Percentiles rank a stretch among this genome's conserved stretches.
Conservation (phyloP, 2,797 vertebrate species). For the Leptodactylus fallax region DNA sequence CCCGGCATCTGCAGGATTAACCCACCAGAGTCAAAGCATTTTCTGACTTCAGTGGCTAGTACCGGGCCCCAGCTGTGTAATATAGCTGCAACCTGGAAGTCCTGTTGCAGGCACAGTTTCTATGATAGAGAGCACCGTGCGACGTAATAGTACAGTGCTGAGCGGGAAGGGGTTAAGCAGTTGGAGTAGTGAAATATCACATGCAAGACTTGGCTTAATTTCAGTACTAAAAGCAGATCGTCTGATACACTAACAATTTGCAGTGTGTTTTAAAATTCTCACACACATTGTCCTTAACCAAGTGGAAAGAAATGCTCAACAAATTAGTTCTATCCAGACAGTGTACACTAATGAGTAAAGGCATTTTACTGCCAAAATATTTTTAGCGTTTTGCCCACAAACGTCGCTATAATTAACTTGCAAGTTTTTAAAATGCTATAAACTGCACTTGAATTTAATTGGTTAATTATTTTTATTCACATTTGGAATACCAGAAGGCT, state of each 20-base stretch:
- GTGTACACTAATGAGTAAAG: neutral
- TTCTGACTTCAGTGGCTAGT: too few relatives aligned
- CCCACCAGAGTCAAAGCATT: too few relatives aligned
- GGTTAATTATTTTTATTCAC: constrained; percentile 64
- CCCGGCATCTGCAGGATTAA: too few relatives aligned
- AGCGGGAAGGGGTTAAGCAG: neutral
- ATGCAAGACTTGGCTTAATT: neutral
- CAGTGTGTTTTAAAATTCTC: constrained; percentile 66
- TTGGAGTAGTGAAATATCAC: neutral
- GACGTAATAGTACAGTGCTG: too few relatives aligned
- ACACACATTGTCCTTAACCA: constrained; percentile 64
- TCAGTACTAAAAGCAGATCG: neutral
- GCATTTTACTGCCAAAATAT: constrained; percentile 54
- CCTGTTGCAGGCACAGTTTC: too few relatives aligned
- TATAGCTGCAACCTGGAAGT: too few relatives aligned
- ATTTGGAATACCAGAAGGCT: constrained; percentile 51
- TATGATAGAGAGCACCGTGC: too few relatives aligned
- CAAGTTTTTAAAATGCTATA: constrained; percentile 65
- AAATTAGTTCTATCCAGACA: constrained; percentile 6
- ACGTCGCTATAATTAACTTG: constrained; percentile 68
- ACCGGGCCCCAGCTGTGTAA: too few relatives aligned
- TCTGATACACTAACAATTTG: constrained; percentile 58
- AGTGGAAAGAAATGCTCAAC: constrained; percentile 70
- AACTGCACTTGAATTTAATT: constrained; percentile 67
- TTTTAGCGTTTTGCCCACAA: constrained; percentile 62